These are phyloP conservation scores for Bovichtus diacanthus DNA, from an alignment of 2,797 vertebrate species.

Conservation along the genomic window DNA sequence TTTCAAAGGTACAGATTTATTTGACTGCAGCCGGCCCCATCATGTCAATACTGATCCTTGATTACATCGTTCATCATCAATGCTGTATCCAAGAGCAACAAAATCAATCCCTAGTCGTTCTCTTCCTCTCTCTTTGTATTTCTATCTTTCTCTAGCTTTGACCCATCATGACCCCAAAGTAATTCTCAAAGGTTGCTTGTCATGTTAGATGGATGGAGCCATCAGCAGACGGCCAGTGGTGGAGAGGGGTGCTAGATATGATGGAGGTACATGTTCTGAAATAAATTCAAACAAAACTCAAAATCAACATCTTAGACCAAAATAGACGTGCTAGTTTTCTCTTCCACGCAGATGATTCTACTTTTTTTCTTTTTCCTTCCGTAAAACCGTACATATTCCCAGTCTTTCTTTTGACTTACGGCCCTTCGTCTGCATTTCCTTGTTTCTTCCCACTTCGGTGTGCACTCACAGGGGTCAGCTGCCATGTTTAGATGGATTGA, in stretches of 20 bases:
- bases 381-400: background rate
- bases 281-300: conserved; percentile 29
- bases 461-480: conserved; percentile 26
- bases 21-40: background rate
- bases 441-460: background rate
- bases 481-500: conserved; percentile 42
- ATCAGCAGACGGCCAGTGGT: conserved; percentile 50
- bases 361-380: background rate
- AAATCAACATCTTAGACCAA: conserved; percentile 15
- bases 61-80: conserved; percentile 29
- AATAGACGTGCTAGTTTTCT: background rate
- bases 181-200: conserved; percentile 60
- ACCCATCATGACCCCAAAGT: conserved; percentile 46
- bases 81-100: conserved; percentile 8
- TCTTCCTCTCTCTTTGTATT: conserved; percentile 14
- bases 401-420: background rate
- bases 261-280: conserved; percentile 20
- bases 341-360: background rate
- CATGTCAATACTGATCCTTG: conserved; percentile 17
- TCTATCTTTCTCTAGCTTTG: conserved; percentile 23
- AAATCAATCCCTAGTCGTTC: background rate
- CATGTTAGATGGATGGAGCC: conserved; percentile 65
- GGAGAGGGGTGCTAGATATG: conserved; percentile 23
- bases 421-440: background rate
- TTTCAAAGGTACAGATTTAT: background rate